phyloP scores from a whole-genome alignment of 2,113 vertebrate genomes.

The Emydura subglobosa region DNA sequence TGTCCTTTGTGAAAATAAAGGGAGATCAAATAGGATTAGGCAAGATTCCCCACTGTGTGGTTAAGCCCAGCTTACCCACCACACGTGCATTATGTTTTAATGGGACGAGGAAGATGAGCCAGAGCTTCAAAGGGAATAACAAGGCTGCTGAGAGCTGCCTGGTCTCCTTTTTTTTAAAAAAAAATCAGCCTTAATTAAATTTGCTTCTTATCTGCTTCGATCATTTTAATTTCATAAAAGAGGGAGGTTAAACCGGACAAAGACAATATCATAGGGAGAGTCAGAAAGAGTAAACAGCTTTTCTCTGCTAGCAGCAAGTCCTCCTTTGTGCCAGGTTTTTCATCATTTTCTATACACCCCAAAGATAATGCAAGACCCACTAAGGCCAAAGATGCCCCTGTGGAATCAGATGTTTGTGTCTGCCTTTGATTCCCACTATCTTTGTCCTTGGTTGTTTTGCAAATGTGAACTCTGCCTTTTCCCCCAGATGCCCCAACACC shows the following conservation, averaged over 20 bases:
- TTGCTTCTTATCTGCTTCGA: slow-evolving; percentile 67
- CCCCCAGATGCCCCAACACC: neutral
- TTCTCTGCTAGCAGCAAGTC: slow-evolving; percentile 35
- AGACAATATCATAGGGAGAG: slow-evolving; percentile 46
- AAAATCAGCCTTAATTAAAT: slow-evolving; percentile 67
- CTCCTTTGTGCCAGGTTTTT: neutral
- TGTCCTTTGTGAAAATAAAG: slow-evolving; percentile 67
- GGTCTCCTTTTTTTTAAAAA: slow-evolving; percentile 36
- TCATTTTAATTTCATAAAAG: slow-evolving; percentile 56
- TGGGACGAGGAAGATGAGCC: slow-evolving; percentile 56
- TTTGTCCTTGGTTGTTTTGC: neutral
- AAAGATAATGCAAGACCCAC: slow-evolving; percentile 54
- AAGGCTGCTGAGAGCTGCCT: slow-evolving; percentile 38
- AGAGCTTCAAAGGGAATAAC: slow-evolving; percentile 61
- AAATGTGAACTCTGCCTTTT: neutral
- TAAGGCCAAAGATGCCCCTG: slow-evolving; percentile 26
- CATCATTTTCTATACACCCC: neutral
- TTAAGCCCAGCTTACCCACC: slow-evolving; percentile 69
- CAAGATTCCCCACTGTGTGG: slow-evolving; percentile 49
- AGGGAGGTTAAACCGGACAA: slow-evolving; percentile 64
- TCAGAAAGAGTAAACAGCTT: slow-evolving; percentile 35
- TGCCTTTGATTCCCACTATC: neutral
- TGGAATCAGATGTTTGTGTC: slow-evolving; percentile 23
- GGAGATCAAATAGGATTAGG: slow-evolving; percentile 68
- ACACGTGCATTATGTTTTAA: slow-evolving; percentile 74